These are phyloP conservation scores for Parelbella ahira DNA, from an alignment of 2,888 invertebrate genomes.

Conservation along the genomic window DNA sequence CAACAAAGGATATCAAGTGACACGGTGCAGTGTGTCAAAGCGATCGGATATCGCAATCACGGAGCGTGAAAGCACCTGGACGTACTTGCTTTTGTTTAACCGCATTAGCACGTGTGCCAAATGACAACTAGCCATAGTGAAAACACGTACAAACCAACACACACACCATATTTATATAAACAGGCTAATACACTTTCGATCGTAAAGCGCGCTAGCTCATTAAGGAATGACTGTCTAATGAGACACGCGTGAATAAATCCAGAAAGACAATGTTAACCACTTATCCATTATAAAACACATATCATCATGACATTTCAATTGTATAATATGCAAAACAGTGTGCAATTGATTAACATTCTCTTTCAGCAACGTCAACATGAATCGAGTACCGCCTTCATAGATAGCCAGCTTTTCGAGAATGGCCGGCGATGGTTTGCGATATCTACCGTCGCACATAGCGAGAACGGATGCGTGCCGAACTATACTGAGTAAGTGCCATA, in stretches of 20 bases:
- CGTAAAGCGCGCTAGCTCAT: constrained; percentile 39
- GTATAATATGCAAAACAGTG: no score
- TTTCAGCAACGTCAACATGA: constrained; percentile 23
- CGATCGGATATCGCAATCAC: constrained; percentile 62
- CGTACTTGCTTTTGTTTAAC: constrained; percentile 64
- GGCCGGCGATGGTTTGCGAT: constrained; percentile 68
- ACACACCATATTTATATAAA: constrained; percentile 40
- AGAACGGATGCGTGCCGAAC: constrained; percentile 52
- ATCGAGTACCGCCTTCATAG: constrained; percentile 72
- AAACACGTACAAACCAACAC: constrained; percentile 49
- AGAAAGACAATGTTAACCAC: constrained; percentile 19
- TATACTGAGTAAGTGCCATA: constrained; percentile 48
- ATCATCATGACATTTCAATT: no score
- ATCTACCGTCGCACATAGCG: constrained; percentile 68
- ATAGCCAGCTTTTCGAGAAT: constrained; percentile 76
- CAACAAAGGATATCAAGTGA: constrained; percentile 45
- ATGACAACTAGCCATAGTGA: constrained; percentile 69
- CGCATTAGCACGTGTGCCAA: constrained; percentile 62
- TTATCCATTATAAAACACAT: not conserved
- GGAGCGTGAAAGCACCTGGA: constrained; percentile 65
- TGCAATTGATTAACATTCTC: constrained; percentile 19
- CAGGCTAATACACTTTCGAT: constrained; percentile 55
- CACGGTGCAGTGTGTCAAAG: constrained; percentile 55
- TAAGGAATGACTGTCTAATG: constrained; percentile 19
- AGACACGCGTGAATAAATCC: constrained; percentile 12